Evolutionary conservation across 2,113 vertebrate genomes (phyloP), one percentile per base, ranked within the genome.

Genomic region (Phyllostomus discolor): DNA sequence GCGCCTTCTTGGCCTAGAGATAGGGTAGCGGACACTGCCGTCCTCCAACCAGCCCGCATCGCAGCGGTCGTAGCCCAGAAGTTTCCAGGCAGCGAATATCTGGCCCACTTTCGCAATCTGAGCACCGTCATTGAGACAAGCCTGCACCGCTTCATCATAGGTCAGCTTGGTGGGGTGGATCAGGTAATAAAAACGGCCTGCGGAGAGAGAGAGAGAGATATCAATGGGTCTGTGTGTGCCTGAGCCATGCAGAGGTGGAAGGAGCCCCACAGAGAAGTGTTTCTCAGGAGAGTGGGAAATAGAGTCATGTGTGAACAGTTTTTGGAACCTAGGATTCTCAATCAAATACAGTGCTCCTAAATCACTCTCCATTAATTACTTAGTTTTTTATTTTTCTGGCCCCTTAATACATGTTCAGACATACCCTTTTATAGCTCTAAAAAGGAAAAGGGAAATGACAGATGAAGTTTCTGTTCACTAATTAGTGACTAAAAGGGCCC

Each of bases 21-120:
- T 99, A 0, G 99, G 99, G 97, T 99, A 99, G 94, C 99, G 99
- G 87, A 99, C 99, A 0, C 99, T 99, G 98, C 99, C 99, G 0
- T 99, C 99, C 0, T 99, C 99, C 98, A 99, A 81, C 99, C 99
- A 99, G 96, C 99, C 99, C 0, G 99, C 99, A 15, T 99, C 99
- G 0, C 99, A 99, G 26, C 99, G 99, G 94, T 99, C 99, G 0
- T 99, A 99, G 22, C 98, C 99, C 43, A 99, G 98, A 3, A 99
- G 98, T 96, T 99, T 99, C 99, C 99, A 99, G 95, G 99, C 99
- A 0, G 99, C 98, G 9, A 98, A 99, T 3, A 99, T 99, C 95
- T 99, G 99, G 83, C 99, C 99, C 90, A 99, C 99, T 97, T 99
- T 99, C 17, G 99, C 99, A 0, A 99, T 99, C 98, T 99, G 99